Evolutionary conservation across 2,797 vertebrate genomes (phyloP).

Genomic region (Vipera ursinii): DNA sequence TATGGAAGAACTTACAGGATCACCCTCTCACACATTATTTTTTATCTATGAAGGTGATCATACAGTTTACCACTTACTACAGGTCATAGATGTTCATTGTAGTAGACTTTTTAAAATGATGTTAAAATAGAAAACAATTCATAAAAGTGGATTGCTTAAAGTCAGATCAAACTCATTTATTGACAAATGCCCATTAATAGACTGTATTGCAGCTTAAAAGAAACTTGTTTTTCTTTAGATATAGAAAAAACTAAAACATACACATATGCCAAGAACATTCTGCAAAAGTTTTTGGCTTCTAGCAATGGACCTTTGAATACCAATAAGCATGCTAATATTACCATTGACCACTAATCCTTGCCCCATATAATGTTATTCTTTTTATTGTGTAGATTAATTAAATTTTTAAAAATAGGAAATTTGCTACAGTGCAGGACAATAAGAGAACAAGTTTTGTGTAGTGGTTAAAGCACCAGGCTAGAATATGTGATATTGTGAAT

Average conservation of each 20-base stretch:
- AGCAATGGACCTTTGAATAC: too few species aligned
- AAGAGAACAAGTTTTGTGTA: too few species aligned
- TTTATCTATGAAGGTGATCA: background rate
- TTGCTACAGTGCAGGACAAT: too few species aligned
- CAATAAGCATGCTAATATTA: too few species aligned
- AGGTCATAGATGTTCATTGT: background rate
- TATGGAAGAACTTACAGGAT: background rate
- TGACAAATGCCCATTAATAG: background rate
- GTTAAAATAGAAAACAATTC: background rate
- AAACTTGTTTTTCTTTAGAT: background rate
- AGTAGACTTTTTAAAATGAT: background rate
- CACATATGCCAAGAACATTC: background rate
- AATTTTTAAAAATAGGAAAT: too few species aligned
- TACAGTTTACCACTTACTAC: background rate
- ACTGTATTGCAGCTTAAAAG: background rate
- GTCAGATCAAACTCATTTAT: background rate
- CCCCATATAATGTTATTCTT: too few species aligned
- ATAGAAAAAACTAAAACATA: background rate
- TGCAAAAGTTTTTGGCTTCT: background rate
- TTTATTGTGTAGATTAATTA: too few species aligned
- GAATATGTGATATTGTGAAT: too few species aligned
- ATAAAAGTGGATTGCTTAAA: background rate
- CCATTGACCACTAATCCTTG: too few species aligned
- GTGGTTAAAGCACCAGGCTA: too few species aligned
- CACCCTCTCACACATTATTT: background rate